Evolutionary conservation across 2,888 invertebrate species (phyloP).

Genomic region (Aproaerema taeniolella): DNA sequence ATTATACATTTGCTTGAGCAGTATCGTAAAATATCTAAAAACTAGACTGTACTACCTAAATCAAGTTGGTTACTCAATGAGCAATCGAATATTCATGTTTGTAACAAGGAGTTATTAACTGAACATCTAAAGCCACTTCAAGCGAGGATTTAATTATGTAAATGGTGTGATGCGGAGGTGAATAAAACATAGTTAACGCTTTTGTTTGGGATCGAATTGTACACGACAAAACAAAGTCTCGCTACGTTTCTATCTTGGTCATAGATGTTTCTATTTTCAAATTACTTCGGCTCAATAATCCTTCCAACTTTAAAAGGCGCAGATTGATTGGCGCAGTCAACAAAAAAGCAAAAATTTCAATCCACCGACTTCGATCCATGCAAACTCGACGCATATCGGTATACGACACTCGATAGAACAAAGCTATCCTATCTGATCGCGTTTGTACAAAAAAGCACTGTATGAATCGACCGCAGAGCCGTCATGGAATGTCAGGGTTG

Average conservation of each 20-base stretch:
- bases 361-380: too few species aligned
- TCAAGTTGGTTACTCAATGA: slow-evolving; percentile 29
- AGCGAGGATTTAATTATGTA: slow-evolving; percentile 50
- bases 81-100: slow-evolving; percentile 53
- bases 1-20: too few species aligned
- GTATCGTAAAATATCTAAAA: too few species aligned
- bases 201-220: background rate
- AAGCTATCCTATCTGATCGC: slow-evolving; percentile 47
- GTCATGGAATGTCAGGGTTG: slow-evolving; percentile 17
- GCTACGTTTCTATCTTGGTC: too few species aligned
- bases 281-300: too few species aligned
- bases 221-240: too few species aligned
- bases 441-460: slow-evolving; percentile 68
- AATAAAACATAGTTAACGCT: slow-evolving; percentile 11
- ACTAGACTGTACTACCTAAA: slow-evolving; percentile 16
- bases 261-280: too few species aligned
- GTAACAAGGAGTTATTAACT: slow-evolving; percentile 41
- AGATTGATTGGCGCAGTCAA: too few species aligned
- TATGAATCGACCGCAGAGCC: slow-evolving; percentile 58
- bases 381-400: slow-evolving; percentile 41
- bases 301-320: too few species aligned
- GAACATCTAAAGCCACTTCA: slow-evolving; percentile 41
- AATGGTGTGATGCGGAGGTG: slow-evolving; percentile 32
- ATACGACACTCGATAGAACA: slow-evolving; percentile 44
- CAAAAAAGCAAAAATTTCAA: too few species aligned